A percentile compares a stretch with the other conserved stretches of the same genome.
phyloP scores from a whole-genome alignment of 2,888 invertebrate species.

The Leucozona laternaria region DNA sequence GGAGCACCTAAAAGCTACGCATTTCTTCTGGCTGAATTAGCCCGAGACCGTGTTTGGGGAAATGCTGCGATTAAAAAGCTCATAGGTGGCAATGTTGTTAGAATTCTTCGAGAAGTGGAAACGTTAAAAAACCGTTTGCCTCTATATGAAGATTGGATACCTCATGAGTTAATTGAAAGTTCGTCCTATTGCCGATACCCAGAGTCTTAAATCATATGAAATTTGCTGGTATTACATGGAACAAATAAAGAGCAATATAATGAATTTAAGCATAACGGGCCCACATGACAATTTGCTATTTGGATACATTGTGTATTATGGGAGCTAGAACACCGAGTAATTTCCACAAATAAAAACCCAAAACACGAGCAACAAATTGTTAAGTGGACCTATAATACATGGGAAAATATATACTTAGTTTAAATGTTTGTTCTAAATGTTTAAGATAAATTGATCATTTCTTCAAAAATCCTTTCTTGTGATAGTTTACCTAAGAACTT shows the following conservation, averaged over 20 bases:
- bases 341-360: neutral
- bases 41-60: slow-evolving; percentile 86
- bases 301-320: neutral
- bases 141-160: slow-evolving; percentile 85
- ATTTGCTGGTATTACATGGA: neutral
- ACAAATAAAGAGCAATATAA: slow-evolving; percentile 20
- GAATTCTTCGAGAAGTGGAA: slow-evolving; percentile 85
- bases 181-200: slow-evolving; percentile 85
- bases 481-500: neutral
- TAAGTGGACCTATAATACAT: neutral
- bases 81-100: slow-evolving; percentile 86
- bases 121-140: slow-evolving; percentile 83
- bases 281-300: neutral
- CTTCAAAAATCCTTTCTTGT: slow-evolving; percentile 15
- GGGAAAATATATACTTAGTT: neutral
- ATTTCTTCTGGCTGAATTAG: slow-evolving; percentile 86
- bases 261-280: slow-evolving; percentile 13
- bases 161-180: slow-evolving; percentile 85
- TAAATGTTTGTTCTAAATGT: slow-evolving; percentile 12
- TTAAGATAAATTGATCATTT: slow-evolving; percentile 17
- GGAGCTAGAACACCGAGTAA: neutral
- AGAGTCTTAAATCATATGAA: slow-evolving; percentile 80
- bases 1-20: slow-evolving; percentile 85
- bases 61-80: slow-evolving; percentile 86
- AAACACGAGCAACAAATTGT: neutral